Evolutionary conservation across 2,797 vertebrate species (phyloP), one percentile per base, ranked within the genome.

Genomic region (Eidolon dupreanum): DNA sequence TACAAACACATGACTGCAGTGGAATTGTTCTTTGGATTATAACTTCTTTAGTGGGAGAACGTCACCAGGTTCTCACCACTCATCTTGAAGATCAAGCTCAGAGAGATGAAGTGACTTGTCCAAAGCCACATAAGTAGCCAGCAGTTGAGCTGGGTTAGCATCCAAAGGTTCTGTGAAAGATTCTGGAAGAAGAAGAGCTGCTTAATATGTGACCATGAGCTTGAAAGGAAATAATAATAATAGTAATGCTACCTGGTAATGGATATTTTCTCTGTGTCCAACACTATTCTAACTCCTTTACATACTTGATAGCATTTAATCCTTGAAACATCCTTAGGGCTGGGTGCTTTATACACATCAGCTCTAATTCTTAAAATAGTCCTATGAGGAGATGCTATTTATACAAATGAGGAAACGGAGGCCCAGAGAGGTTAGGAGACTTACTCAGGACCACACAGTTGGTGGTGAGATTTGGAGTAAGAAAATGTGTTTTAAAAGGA

Each of bases 371-470:
- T 95, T 86, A 94, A 96, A 94, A 75, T 53, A 90, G 28, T 11
- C 77, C 75, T 49, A 12, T 61, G 36, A 75, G 70, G 83, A 88
- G 46, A 10, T 83, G 51, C 73, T 82, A 9, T 71, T 96, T 94
- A 88, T 74, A 46, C 22, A 85, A 66, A 75, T 88, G 73, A 92
- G 53, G 59, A 97, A 90, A 97, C 85, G 85, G 90, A 95, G 78
- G 53, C 88, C 86, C 90, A n/a, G 53, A 83, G 85, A 89, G 49
- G 26, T 85, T 94, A 91, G 70, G 79, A 93, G 81, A 90, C 65
- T 91, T 65, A 77, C 31, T 73, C 41, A 92, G 73, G 81, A 70
- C 90, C 77, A 87, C 74, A 85, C 31, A 51, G 12, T 90, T 46
- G 33, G 46, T 83, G 86, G 46, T 85, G 57, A 95, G 55, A 93